Conservation (phyloP, 2,888 invertebrate species). For the Nephrocerus scutellatus region DNA sequence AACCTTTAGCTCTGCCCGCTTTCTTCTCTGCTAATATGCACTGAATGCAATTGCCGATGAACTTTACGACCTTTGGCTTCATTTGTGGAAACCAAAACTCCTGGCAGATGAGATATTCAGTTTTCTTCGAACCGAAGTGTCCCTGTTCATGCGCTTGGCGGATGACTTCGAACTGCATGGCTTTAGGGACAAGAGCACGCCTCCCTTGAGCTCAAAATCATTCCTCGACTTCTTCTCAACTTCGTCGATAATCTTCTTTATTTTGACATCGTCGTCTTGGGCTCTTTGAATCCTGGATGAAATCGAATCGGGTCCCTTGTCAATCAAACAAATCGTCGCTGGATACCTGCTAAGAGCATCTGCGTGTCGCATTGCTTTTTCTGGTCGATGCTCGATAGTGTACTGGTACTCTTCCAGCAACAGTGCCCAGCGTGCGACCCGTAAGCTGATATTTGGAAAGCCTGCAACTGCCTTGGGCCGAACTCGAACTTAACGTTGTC, state of each 20-base stretch:
- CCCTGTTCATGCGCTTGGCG: slow-evolving; percentile 33
- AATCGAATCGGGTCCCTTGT: background rate
- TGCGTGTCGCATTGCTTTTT: slow-evolving; percentile 1
- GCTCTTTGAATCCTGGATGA: slow-evolving; percentile 3
- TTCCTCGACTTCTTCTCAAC: background rate
- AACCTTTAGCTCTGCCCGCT: slow-evolving; percentile 27
- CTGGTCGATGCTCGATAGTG: background rate
- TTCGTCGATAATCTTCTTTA: slow-evolving; percentile 1
- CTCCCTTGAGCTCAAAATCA: background rate
- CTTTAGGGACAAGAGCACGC: slow-evolving; percentile 27
- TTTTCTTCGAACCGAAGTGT: slow-evolving; percentile 34
- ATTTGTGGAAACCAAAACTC: slow-evolving; percentile 27
- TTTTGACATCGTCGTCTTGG: slow-evolving; percentile 1
- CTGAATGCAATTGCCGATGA: slow-evolving; percentile 9
- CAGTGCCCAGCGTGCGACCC: too few species aligned
- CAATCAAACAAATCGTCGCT: background rate
- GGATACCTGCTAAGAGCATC: slow-evolving; percentile 4
- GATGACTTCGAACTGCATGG: slow-evolving; percentile 36
- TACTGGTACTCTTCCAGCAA: too few species aligned
- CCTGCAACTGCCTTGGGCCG: background rate
- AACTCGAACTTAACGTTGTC: background rate
- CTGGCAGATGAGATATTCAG: slow-evolving; percentile 23
- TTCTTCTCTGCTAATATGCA: slow-evolving; percentile 25
- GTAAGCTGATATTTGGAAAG: too few species aligned
- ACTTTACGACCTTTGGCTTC: slow-evolving; percentile 4